phyloP scores from a whole-genome alignment of 2,888 invertebrate species.

The Leptodirus hochenwartii region DNA sequence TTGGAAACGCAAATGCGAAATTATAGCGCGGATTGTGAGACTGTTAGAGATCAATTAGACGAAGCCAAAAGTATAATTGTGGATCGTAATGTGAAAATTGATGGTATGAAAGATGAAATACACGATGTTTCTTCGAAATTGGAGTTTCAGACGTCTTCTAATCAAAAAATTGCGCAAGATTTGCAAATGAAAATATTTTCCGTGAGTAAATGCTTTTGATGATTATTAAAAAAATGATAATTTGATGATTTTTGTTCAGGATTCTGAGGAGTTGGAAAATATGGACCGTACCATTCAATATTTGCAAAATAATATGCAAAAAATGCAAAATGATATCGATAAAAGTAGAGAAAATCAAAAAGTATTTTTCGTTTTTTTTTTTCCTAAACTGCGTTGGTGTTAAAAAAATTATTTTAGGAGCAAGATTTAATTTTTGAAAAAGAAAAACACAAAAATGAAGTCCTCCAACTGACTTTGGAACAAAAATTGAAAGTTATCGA shows the following conservation, averaged over 20 bases:
- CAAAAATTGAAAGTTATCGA: no score
- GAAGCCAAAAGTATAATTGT: not conserved
- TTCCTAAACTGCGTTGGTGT: no score
- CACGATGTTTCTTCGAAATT: slow-evolving; percentile 2
- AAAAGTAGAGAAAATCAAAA: slow-evolving; percentile 16
- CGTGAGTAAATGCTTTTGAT: not conserved
- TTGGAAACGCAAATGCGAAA: slow-evolving; percentile 10
- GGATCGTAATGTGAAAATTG: not conserved
- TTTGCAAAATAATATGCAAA: slow-evolving; percentile 20
- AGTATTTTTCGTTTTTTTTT: slow-evolving; percentile 12
- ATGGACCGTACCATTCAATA: slow-evolving; percentile 16
- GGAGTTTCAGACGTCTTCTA: slow-evolving; percentile 2
- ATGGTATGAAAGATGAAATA: slow-evolving; percentile 4
- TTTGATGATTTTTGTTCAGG: slow-evolving; percentile 9
- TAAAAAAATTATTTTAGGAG: no score
- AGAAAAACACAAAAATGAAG: no score
- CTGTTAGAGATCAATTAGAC: slow-evolving; percentile 1
- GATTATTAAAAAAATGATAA: not conserved
- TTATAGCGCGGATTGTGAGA: not conserved
- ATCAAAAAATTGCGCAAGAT: slow-evolving; percentile 3
- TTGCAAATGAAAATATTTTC: not conserved
- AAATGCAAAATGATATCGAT: slow-evolving; percentile 19
- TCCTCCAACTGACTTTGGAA: no score
- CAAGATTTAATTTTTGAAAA: no score
- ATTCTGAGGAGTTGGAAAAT: slow-evolving; percentile 17